A percentile compares a stretch with the other conserved stretches of the same genome.
These are phyloP conservation scores for Sesia bembeciformis DNA, from an alignment of 2,888 invertebrate species.

Conservation along the genomic window DNA sequence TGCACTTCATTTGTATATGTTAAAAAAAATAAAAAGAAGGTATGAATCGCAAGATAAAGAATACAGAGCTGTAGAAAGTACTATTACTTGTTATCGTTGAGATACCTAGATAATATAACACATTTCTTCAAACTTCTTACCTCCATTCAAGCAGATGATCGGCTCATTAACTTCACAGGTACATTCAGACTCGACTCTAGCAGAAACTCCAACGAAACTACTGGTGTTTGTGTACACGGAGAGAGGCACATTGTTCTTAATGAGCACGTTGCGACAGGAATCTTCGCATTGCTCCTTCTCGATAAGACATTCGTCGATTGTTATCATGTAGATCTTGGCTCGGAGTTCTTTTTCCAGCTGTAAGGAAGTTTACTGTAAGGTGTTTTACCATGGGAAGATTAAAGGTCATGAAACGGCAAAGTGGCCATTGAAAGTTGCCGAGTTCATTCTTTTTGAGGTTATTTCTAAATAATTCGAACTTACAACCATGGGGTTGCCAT, in stretches of 20 bases:
- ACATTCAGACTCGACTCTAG: slow-evolving; percentile 86
- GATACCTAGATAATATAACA: too few relatives aligned
- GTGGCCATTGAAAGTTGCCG: too few relatives aligned
- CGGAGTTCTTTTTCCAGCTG: slow-evolving; percentile 81
- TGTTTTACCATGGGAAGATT: too few relatives aligned
- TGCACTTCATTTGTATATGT: too few relatives aligned
- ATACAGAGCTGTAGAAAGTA: too few relatives aligned
- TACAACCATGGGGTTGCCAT: too few relatives aligned
- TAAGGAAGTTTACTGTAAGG: background rate
- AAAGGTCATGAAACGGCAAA: too few relatives aligned
- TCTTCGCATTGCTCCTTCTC: slow-evolving; percentile 81
- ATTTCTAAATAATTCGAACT: too few relatives aligned
- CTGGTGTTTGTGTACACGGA: slow-evolving; percentile 94
- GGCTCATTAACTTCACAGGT: slow-evolving; percentile 75
- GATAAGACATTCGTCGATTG: slow-evolving; percentile 91
- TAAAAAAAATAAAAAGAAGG: too few relatives aligned
- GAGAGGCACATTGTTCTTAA: slow-evolving; percentile 82
- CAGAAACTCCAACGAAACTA: slow-evolving; percentile 94
- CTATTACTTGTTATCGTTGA: too few relatives aligned
- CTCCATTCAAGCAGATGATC: slow-evolving; percentile 84
- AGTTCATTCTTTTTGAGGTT: too few relatives aligned
- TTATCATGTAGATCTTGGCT: slow-evolving; percentile 87
- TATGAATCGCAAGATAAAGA: too few relatives aligned
- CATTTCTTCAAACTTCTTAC: slow-evolving; percentile 39
- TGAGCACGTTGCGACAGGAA: slow-evolving; percentile 87